Base-by-base conservation (phyloP, 2,888 invertebrate species). In the Neoaliturus tenellus region DNA sequence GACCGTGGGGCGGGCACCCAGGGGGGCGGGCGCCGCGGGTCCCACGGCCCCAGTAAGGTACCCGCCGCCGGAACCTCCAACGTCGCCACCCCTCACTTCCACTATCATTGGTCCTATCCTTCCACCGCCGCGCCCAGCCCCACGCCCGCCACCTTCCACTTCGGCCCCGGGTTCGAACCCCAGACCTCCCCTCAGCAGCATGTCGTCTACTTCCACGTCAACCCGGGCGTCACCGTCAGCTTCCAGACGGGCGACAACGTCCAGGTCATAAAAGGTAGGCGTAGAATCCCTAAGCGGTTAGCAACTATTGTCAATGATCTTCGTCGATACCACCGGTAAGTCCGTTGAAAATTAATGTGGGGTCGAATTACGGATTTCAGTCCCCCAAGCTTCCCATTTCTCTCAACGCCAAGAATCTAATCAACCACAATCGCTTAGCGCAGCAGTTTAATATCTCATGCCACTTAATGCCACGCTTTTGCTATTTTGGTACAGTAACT, bases 211-310 rank as follows among this genome's bases (percentile, higher is more conserved):
- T 93, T 96, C 89, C 95, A 95, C 90, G 93, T 96, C 87, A 94
- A 95, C 90, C 94, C 94, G 14, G 96, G 96, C n/a, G 95, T 95
- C 88, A 94, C 94, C 31, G 94, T 96, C 89, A 94, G 94, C 87
- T 94, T 96, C 88, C 93, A 95, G 90, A 93, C 95, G 89, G 95
- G 95, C 88, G 95, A 95, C 88, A 94, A 94, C 89, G 92, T 95
- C 87, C 95, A 96, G 90, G 92, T 95, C 88, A 93, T 96, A 88
- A 93, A 94, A 93, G 96, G 96, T 95, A 91, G 92, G 93, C 91
- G n/a, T 14, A n/a, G n/a, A n/a, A n/a, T n/a, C n/a, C n/a, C n/a
- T n/a, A n/a, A n/a, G n/a, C n/a, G n/a, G n/a, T n/a, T n/a, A n/a
- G n/a, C n/a, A n/a, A n/a, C n/a, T n/a, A n/a, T n/a, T n/a, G n/a